phyloP scores from a whole-genome alignment of 2,113 vertebrate species.

The Syngnathus typhle region DNA sequence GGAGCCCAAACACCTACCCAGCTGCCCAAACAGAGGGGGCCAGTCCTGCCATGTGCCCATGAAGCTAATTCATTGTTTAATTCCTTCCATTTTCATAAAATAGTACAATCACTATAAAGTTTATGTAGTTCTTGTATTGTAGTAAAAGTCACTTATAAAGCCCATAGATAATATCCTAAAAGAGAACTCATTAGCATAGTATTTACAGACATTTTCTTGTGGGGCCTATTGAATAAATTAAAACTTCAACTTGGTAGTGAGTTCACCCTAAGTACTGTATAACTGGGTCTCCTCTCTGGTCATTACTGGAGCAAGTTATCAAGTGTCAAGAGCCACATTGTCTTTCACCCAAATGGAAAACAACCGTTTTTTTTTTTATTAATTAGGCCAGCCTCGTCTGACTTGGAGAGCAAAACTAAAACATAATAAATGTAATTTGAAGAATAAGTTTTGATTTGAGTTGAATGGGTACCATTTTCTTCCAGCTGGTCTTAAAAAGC shows the following conservation, averaged over 20 bases:
- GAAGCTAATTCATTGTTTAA: too few relatives aligned
- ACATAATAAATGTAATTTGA: slow-evolving; percentile 66
- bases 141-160: slow-evolving; percentile 13
- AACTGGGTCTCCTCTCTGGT: slow-evolving; percentile 25
- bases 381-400: slow-evolving; percentile 51
- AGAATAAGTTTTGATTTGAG: slow-evolving; percentile 56
- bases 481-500: slow-evolving; percentile 37
- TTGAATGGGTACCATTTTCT: slow-evolving; percentile 48
- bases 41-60: too few relatives aligned
- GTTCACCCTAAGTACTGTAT: slow-evolving; percentile 11
- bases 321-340: slow-evolving; percentile 39
- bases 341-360: slow-evolving; percentile 44
- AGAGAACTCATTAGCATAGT: not conserved
- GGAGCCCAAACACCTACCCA: too few relatives aligned
- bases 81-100: too few relatives aligned
- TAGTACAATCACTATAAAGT: too few relatives aligned
- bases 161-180: slow-evolving; percentile 15
- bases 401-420: slow-evolving; percentile 30
- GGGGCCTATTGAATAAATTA: slow-evolving; percentile 16
- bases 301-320: slow-evolving; percentile 18
- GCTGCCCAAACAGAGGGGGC: too few relatives aligned
- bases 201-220: slow-evolving; percentile 10
- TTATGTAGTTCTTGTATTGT: too few relatives aligned
- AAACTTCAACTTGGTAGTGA: slow-evolving; percentile 19
- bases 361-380: slow-evolving; percentile 51